A percentile compares a stretch with the other conserved stretches of the same genome.
Evolutionary conservation across 1,140 invertebrate species (phyloP).

Genomic region (Anthonomus grandis): DNA sequence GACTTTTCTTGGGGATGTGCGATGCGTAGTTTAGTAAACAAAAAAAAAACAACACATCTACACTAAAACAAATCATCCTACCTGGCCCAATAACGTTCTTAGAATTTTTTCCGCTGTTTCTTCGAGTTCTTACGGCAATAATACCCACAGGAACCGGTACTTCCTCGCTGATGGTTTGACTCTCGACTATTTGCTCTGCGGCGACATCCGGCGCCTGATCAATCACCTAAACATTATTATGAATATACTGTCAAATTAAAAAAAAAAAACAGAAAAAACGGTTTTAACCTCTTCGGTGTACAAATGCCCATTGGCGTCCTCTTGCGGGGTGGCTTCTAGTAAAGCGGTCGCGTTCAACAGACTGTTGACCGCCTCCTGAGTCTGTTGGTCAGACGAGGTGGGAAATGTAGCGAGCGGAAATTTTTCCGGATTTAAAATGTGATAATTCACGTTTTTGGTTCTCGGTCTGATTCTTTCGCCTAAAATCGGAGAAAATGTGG

Average conservation of each 20-base stretch:
- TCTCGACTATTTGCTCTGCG: slow-evolving; percentile 34
- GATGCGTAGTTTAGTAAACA: slow-evolving; percentile 25
- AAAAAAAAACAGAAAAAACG: too few relatives aligned
- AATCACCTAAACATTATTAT: slow-evolving; percentile 15
- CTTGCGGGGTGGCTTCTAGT: slow-evolving; percentile 10
- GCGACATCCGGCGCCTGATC: slow-evolving; percentile 37
- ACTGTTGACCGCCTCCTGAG: slow-evolving; percentile 40
- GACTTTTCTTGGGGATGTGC: too few relatives aligned
- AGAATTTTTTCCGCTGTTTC: slow-evolving; percentile 21
- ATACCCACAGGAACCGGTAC: slow-evolving; percentile 25
- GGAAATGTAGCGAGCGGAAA: slow-evolving; percentile 46
- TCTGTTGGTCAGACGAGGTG: slow-evolving; percentile 33
- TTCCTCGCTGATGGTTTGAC: slow-evolving; percentile 34
- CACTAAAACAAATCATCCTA: not conserved
- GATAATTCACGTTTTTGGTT: slow-evolving; percentile 64
- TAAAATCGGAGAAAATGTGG: slow-evolving; percentile 1
- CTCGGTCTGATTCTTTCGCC: slow-evolving; percentile 55
- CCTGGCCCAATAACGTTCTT: slow-evolving; percentile 44
- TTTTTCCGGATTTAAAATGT: slow-evolving; percentile 50
- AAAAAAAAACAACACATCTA: not conserved
- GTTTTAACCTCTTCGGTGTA: slow-evolving; percentile 30
- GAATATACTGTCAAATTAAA: not conserved
- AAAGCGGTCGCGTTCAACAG: slow-evolving; percentile 33
- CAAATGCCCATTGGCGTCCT: slow-evolving; percentile 29
- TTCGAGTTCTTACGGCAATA: slow-evolving; percentile 21